phyloP scores from a whole-genome alignment of 2,113 vertebrate species.

The Mustela nigripes region DNA sequence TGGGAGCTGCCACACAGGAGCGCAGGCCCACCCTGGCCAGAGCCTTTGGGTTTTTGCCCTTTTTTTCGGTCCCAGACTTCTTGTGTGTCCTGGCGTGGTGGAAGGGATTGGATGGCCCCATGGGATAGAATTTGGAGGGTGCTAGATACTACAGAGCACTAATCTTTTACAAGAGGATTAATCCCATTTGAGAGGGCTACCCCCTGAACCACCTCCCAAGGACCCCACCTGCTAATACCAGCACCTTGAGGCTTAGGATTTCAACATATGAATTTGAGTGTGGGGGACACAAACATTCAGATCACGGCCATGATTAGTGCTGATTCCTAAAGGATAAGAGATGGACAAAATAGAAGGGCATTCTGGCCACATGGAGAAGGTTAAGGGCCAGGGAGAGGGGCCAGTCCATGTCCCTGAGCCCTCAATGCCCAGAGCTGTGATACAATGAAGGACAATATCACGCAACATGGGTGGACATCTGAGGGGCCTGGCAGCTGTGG shows the following conservation, averaged over 20 bases:
- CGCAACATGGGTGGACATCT: neutral
- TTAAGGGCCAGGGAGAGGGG: neutral
- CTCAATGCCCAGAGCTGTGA: neutral
- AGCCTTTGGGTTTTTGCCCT: neutral
- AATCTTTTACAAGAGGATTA: neutral
- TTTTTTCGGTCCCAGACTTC: neutral
- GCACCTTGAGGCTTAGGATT: neutral
- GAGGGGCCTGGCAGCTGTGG: neutral
- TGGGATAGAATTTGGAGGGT: neutral
- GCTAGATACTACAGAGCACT: neutral
- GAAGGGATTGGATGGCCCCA: neutral
- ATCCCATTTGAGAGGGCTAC: neutral
- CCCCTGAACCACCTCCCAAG: neutral
- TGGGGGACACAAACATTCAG: neutral
- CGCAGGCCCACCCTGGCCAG: neutral
- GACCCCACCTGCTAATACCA: neutral
- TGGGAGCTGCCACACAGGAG: fast-evolving
- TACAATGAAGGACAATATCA: neutral
- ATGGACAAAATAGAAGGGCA: neutral
- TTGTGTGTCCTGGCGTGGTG: neutral
- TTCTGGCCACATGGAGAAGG: neutral
- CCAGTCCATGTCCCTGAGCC: neutral
- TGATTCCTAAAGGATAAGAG: neutral
- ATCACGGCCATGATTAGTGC: neutral
- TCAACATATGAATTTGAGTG: neutral